phyloP scores from a whole-genome alignment of 2,113 vertebrate genomes.

The Rattus norvegicus region GRCr8 NC_086029.1:18657501-18658000 shows the following conservation, averaged over 20 bases:
- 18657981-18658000: constrained; percentile 67
- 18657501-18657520: background rate
- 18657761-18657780: background rate
- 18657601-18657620: background rate
- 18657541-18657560: background rate
- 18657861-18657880: constrained; percentile 66
- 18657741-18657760: background rate
- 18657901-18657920: constrained; percentile 75
- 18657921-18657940: constrained; percentile 59
- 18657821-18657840: constrained; percentile 58
- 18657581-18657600: background rate
- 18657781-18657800: background rate
- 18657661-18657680: background rate
- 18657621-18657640: background rate
- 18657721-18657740: background rate
- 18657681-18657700: background rate
- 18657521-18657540: background rate
- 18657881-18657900: constrained; percentile 65
- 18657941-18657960: constrained; percentile 71
- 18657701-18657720: background rate
- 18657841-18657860: constrained; percentile 56
- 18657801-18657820: constrained; percentile 59
- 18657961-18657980: constrained; percentile 78
- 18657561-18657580: background rate
- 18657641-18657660: background rate